Percentiles rank a stretch among this genome's conserved stretches.
Conservation (phyloP, 2,797 vertebrate species). For the Gambelia wislizenii region DNA sequence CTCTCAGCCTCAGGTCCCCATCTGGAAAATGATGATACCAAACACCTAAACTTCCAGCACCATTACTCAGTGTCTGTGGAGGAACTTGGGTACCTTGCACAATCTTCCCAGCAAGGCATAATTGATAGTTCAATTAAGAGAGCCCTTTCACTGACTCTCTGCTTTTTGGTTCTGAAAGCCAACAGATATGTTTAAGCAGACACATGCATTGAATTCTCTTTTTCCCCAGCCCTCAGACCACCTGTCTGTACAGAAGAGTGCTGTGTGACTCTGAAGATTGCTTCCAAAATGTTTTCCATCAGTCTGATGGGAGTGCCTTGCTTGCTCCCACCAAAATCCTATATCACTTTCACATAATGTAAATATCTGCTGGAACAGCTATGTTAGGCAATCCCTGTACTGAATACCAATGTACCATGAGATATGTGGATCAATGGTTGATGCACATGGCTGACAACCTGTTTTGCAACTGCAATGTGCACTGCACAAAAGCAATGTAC, state of each 20-base stretch:
- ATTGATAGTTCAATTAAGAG: background rate
- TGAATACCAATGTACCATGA: too few relatives aligned
- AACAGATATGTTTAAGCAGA: background rate
- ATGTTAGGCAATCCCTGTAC: too few relatives aligned
- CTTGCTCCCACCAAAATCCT: background rate
- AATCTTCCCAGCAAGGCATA: background rate
- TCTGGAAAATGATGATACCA: background rate
- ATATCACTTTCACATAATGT: too few relatives aligned
- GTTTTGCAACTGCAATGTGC: too few relatives aligned
- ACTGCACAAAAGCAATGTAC: too few relatives aligned
- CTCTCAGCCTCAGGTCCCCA: background rate
- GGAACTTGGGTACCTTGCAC: background rate
- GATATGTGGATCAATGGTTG: too few relatives aligned
- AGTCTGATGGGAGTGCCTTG: background rate
- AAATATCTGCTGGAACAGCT: too few relatives aligned
- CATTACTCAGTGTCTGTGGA: background rate
- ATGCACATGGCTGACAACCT: too few relatives aligned
- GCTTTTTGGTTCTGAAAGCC: background rate
- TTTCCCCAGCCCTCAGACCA: too few relatives aligned
- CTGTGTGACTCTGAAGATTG: background rate
- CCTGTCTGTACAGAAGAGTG: rapidly evolving
- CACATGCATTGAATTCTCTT: background rate
- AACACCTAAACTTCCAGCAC: background rate
- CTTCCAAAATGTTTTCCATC: background rate
- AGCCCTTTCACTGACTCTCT: background rate